Evolutionary conservation across 2,113 vertebrate species (phyloP), one percentile per base, ranked within the genome.

Genomic region (Numenius arquata): DNA sequence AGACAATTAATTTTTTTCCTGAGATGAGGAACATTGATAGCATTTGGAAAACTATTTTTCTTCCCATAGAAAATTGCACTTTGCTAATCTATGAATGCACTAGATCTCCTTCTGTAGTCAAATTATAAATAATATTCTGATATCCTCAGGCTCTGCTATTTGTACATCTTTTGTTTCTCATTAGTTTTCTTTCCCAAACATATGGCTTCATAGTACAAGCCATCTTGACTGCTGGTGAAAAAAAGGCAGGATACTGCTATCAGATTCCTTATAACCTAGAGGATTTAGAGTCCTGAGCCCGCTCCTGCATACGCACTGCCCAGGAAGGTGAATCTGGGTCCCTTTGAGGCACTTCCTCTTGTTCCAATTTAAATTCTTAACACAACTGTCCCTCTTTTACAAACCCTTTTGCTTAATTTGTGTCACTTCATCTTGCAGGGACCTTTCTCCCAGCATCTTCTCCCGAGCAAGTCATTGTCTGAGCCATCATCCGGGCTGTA

Each of bases 11-110:
- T 61, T 22, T 61, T 65, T 95, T 89, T 83, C 74, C 72, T 23
- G 36, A 81, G 89, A 94, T 59, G 73, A 74, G 83, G 86, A 80
- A 76, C 76, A 72, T 50, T 68, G 83, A 58, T 34, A 40, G 22
- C n/a, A 18, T 76, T 87, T 62, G 30, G 32, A 75, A 70, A 93
- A 94, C 50, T 79, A 34, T 63, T 90, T 94, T 94, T 88, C 87
- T 53, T 92, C 75, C 79, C n/a, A 12, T 18, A 65, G 65, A 29
- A 77, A 95, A 94, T 73, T 72, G 38, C 40, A 48, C 56, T 76
- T 66, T 43, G 30, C 23, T 76, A n/a, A 50, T 88, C 45, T 80
- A 56, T 40, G 45, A 19, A 36, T 53, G 47, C 36, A 43, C 15
- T 30, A 22, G 75, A 68, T 48, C 23, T 47, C 66, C 91, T 61